phyloP scores from a whole-genome alignment of 37 sponge, comb jelly and placozoan genomes.

The Crambe crambe region DNA sequence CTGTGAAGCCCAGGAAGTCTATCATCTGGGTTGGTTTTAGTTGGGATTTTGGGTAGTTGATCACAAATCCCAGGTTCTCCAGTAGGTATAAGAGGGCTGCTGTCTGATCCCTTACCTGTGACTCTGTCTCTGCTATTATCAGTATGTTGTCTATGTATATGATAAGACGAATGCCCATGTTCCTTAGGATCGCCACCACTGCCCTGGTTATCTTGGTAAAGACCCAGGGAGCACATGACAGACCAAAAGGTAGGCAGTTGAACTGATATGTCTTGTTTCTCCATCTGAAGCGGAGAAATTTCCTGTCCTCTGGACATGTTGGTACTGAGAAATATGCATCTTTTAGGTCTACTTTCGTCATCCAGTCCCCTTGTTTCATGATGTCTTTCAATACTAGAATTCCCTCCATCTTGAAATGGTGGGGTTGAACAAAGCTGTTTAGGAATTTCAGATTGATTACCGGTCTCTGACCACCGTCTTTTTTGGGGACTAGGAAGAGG shows the following conservation, averaged over 20 bases:
- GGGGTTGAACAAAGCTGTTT: background rate
- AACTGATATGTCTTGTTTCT: conserved; percentile 28
- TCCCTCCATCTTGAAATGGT: conserved; percentile 46
- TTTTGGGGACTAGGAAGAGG: conserved; percentile 27
- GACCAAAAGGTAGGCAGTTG: conserved; percentile 52
- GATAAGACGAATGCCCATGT: conserved; percentile 23
- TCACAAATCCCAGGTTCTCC: conserved; percentile 34
- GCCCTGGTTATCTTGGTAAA: conserved; percentile 42
- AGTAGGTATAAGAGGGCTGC: conserved; percentile 12
- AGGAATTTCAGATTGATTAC: background rate
- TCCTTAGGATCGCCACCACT: conserved; percentile 14
- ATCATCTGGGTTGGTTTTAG: conserved; percentile 25
- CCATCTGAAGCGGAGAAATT: conserved; percentile 20
- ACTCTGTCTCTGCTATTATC: conserved; percentile 27
- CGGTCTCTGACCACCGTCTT: conserved; percentile 3
- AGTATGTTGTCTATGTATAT: conserved; percentile 55
- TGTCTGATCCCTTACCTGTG: background rate
- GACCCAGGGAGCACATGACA: conserved; percentile 33
- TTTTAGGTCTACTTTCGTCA: conserved; percentile 44
- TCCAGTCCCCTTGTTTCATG: conserved; percentile 23
- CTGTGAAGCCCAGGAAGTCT: too few relatives aligned
- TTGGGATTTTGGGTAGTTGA: conserved; percentile 6
- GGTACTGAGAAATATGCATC: conserved; percentile 45
- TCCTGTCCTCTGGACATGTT: background rate
- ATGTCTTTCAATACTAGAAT: conserved; percentile 23